A percentile compares a stretch with the other conserved stretches of the same genome.
phyloP scores from a whole-genome alignment of 2,888 invertebrate genomes.

The Oscheius sp. region DNA sequence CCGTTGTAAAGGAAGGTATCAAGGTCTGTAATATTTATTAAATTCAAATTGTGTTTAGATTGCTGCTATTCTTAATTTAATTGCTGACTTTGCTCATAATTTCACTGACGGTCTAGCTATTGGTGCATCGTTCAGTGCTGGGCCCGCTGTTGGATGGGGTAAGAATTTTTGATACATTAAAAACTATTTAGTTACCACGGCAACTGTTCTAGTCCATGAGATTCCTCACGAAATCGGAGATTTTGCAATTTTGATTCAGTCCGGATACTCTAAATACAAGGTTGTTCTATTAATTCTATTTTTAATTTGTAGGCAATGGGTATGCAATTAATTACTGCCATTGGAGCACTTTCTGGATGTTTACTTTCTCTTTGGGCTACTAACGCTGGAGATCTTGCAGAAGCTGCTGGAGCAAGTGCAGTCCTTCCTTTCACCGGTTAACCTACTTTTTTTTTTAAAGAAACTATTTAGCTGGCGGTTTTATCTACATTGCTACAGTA shows the following conservation, averaged over 20 bases:
- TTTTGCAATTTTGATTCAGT: constrained; percentile 96
- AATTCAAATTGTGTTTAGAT: constrained; percentile 75
- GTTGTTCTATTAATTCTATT: constrained; percentile 70
- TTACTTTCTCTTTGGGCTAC: constrained; percentile 63
- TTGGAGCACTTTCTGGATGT: constrained; percentile 88
- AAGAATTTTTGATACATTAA: background rate
- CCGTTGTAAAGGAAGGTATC: constrained; percentile 32
- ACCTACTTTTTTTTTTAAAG: background rate
- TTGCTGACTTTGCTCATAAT: constrained; percentile 97
- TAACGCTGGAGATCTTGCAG: constrained; percentile 66
- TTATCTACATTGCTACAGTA: constrained; percentile 98
- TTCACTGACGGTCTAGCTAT: constrained; percentile 99
- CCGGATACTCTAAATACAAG: constrained; percentile 90
- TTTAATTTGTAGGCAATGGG: constrained; percentile 81
- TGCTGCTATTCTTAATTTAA: constrained; percentile 92
- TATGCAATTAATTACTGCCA: constrained; percentile 89
- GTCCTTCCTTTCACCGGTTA: constrained; percentile 84
- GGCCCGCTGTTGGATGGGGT: constrained; percentile 65
- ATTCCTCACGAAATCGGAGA: constrained; percentile 99
- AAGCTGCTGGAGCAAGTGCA: constrained; percentile 78
- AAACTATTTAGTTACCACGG: constrained; percentile 82
- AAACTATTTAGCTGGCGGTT: constrained; percentile 75
- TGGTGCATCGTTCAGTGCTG: constrained; percentile 81
- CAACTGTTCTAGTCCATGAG: constrained; percentile 95
- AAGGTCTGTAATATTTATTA: constrained; percentile 33